Percentiles rank a stretch among this genome's conserved stretches.
These are phyloP conservation scores for Syngnathus typhle DNA, from an alignment of 2,113 vertebrate genomes.

Conservation along the genomic window DNA sequence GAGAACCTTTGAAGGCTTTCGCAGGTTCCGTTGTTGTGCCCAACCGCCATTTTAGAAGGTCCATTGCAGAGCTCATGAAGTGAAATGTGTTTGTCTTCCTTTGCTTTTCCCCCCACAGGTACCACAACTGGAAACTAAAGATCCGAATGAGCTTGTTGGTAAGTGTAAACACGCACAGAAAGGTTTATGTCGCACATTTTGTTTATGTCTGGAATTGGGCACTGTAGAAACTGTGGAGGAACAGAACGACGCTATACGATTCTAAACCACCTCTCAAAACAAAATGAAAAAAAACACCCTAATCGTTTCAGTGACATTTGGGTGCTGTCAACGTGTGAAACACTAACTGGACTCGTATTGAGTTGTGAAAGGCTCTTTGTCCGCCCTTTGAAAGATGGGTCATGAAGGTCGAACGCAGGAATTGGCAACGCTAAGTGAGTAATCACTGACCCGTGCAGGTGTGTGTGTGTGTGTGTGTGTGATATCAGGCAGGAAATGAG, in stretches of 20 bases:
- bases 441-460: constrained; percentile 31
- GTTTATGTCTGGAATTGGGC: background rate
- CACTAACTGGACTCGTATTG: constrained; percentile 6
- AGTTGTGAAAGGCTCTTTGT: constrained; percentile 19
- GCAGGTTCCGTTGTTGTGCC: background rate
- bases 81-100: constrained; percentile 1
- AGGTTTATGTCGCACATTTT: background rate
- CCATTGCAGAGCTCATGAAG: constrained; percentile 15
- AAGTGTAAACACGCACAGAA: constrained; percentile 46
- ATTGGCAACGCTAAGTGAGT: constrained; percentile 30
- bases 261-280: no score
- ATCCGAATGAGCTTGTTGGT: constrained; percentile 96
- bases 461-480: constrained; percentile 23
- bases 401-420: background rate
- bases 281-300: no score
- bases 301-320: background rate
- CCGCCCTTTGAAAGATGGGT: background rate
- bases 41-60: background rate
- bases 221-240: no score
- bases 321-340: constrained; percentile 20
- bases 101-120: constrained; percentile 54
- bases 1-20: background rate
- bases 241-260: no score
- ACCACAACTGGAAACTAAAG: constrained; percentile 80
- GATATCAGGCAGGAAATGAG: constrained; percentile 46